Evolutionary conservation across 2,888 invertebrate genomes (phyloP).

Genomic region (Orchesella flavescens): DNA sequence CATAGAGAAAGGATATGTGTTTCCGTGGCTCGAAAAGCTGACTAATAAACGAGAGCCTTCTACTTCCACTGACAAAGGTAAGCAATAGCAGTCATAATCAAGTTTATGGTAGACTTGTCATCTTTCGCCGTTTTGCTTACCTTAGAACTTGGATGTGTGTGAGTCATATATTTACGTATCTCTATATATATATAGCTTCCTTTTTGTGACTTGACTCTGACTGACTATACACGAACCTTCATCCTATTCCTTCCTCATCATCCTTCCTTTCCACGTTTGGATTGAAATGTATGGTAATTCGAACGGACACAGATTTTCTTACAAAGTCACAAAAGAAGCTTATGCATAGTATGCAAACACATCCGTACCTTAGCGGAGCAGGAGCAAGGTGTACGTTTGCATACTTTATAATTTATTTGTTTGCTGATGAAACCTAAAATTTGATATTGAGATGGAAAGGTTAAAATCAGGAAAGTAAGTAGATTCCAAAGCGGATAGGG

Average conservation of each 20-base stretch:
- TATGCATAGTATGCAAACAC: neutral
- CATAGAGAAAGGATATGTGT: slow-evolving; percentile 24
- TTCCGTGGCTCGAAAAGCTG: slow-evolving; percentile 23
- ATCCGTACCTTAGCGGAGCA: neutral
- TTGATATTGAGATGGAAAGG: slow-evolving; percentile 57
- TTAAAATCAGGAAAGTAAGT: slow-evolving; percentile 32
- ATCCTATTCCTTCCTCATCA: slow-evolving; percentile 25
- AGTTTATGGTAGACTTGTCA: slow-evolving; percentile 53
- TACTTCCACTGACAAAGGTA: slow-evolving; percentile 43
- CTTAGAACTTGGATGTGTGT: neutral
- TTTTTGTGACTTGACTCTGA: slow-evolving; percentile 8
- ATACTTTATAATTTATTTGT: slow-evolving; percentile 56
- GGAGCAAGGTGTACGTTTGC: slow-evolving; percentile 37
- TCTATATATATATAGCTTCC: neutral
- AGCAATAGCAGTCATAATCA: slow-evolving; percentile 50
- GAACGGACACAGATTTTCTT: slow-evolving; percentile 35
- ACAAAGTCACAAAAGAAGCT: slow-evolving; percentile 1
- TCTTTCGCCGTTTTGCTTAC: slow-evolving; percentile 18
- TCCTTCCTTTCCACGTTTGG: neutral
- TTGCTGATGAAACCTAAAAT: slow-evolving; percentile 43
- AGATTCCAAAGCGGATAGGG: slow-evolving; percentile 26
- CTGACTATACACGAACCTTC: slow-evolving; percentile 16
- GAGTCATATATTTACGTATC: too few species aligned
- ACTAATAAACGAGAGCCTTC: slow-evolving; percentile 19
- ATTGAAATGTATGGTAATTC: slow-evolving; percentile 49